Evolutionary conservation across 2,888 invertebrate species (phyloP).

Genomic region (Pammene aurita): DNA sequence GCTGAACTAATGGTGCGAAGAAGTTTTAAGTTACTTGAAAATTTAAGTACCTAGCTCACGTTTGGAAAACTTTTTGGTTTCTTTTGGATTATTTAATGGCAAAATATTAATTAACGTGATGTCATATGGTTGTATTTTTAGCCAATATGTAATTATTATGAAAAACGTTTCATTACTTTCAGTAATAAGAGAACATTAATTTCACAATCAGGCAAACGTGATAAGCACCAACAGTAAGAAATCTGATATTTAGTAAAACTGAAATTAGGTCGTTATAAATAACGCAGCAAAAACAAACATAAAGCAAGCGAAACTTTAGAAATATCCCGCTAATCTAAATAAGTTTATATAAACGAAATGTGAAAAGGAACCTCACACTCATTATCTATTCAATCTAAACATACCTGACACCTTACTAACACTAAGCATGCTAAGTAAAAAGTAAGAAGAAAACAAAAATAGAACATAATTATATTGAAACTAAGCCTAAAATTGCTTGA

Average conservation of each 20-base stretch:
- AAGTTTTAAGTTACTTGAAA: conserved; percentile 4
- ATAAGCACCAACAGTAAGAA: conserved; percentile 22
- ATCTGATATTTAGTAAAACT: conserved; percentile 13
- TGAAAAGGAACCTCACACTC: conserved; percentile 56
- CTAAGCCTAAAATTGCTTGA: conserved; percentile 22
- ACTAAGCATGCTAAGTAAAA: conserved; percentile 11
- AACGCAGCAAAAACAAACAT: conserved; percentile 8
- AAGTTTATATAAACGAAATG: conserved; percentile 53
- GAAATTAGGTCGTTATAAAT: conserved; percentile 11
- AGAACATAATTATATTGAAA: neutral
- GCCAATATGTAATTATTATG: neutral
- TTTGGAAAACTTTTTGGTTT: neutral
- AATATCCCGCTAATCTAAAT: conserved; percentile 44
- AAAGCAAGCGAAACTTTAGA: conserved; percentile 8
- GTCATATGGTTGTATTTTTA: neutral
- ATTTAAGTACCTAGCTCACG: neutral
- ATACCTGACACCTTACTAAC: conserved; percentile 46
- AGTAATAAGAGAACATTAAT: conserved; percentile 1
- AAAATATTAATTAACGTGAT: neutral
- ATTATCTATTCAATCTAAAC: conserved; percentile 62
- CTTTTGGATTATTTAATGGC: neutral
- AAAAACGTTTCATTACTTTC: neutral
- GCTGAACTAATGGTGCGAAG: conserved; percentile 17
- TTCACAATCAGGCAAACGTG: neutral
- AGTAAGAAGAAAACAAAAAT: neutral